Evolutionary conservation across 2,797 vertebrate genomes (phyloP), one percentile per base, ranked within the genome.

Genomic region (Adelosebastes latens): DNA sequence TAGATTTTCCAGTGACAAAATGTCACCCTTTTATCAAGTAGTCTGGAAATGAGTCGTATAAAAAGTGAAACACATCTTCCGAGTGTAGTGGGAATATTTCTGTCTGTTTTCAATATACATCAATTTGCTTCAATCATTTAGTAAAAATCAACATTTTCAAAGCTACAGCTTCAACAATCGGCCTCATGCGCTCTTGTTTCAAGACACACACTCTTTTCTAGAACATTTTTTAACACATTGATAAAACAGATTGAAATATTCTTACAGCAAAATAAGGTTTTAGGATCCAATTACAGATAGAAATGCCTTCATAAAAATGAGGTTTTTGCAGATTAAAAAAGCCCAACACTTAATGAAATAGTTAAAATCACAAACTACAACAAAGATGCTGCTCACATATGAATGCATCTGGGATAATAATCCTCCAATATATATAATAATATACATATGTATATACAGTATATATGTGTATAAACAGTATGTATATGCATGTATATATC

Each of bases 1-100:
- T 22, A 0, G 0, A 46, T 34, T 4, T 36, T 12, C 14, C 61
- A 14, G 0, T 32, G 32, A 32, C 36, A 31, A 60, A n/a, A 34
- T 20, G 2, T 61, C 8, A 0, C 22, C 20, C 12, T 66, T 53
- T 55, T 4, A 55, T 22, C 42, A n/a, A 67, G 31, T 55, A 32
- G 2, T 22, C 2, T 39, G 32, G 24, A 42, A 29, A 12, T 42
- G 24, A 59, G 22, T 53, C n/a, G 0, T 0, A 53, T 0, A 8
- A 58, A 58, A 58, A 58, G 3, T 24, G 11, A 24, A 55, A 55
- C 52, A 55, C 42, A 46, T 55, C 52, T 55, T 0, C 53, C n/a
- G 22, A 55, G 53, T 55, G 55, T 56, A 25, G 55, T 0, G 0
- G 10, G 22, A 56, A 56, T 56, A 56, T 56, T 56, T 56, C 55